Evolutionary conservation across 1,140 invertebrate genomes (phyloP), one percentile per base, ranked within the genome.

Genomic region (Pseudomyrmex pallidus): DNA sequence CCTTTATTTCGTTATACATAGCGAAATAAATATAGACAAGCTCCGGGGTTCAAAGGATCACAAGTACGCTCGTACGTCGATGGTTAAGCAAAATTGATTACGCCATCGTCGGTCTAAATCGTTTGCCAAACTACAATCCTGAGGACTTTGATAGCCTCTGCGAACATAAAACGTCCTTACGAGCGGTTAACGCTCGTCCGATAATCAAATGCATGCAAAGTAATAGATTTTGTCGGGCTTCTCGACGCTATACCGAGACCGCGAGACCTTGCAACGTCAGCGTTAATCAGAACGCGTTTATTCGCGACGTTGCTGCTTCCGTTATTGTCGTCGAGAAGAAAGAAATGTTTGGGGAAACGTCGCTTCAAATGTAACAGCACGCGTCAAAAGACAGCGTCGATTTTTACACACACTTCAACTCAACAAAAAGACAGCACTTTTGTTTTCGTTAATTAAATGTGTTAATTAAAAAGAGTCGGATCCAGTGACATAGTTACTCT

Each of bases 271-370:
- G 67, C 74, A 68, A 68, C 63, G 67, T 68, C 25, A 25, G 74
- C 63, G 74, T 77, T 77, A 77, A 77, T 77, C 35, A 77, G 63
- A 77, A 77, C 2, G 48, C 17, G 74, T 17, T 68, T 50, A 77
- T 68, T 77, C 44, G 35, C 63, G n/a, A 77, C 46, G 74, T 63
- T 46, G 50, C 9, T 52, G 74, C 63, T 77, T 77, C 67, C 74
- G 63, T 44, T 52, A 10, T 56, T 48, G 64, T 66, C 44, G 22
- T 68, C 15, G 62, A 46, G 13, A 56, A 77, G 22, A 68, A 56
- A 35, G 35, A 35, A 35, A 35, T 35, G 35, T 35, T 35, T 7
- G 35, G 5, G 5, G 35, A 35, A 35, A 35, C 35, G 35, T 35
- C 35, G 35, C 35, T 35, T 7, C 5, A 35, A 35, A 35, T 35